phyloP scores from a whole-genome alignment of 2,888 invertebrate species.

The Oscheius sp. region DNA sequence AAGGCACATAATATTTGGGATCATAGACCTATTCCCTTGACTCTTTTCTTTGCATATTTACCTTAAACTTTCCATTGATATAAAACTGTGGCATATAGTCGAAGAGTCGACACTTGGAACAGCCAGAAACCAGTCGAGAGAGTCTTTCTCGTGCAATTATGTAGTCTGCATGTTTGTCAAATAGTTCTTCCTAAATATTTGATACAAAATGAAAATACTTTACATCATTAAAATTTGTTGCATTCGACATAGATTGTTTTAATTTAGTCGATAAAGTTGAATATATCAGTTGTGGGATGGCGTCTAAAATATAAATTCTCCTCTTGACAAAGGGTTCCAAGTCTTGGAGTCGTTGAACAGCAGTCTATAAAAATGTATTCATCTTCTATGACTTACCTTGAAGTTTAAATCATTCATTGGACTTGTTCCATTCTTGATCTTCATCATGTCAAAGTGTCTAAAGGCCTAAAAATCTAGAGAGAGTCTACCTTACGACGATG shows the following conservation, averaged over 20 bases:
- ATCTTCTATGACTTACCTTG: background rate
- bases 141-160: background rate
- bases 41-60: background rate
- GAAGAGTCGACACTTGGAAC: background rate
- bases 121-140: background rate
- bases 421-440: background rate
- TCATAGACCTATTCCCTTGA: background rate
- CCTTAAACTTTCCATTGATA: slow-evolving; percentile 7
- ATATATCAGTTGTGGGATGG: background rate
- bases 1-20: background rate
- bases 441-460: background rate
- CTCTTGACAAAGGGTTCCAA: background rate
- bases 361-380: background rate
- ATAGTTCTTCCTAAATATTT: background rate
- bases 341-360: background rate
- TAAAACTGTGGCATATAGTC: background rate
- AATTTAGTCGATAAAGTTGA: background rate
- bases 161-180: background rate
- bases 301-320: background rate
- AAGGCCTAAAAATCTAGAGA: background rate
- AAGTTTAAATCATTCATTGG: background rate
- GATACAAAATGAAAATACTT: background rate
- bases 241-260: background rate
- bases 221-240: background rate
- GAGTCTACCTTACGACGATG: background rate